A percentile compares a stretch with the other conserved stretches of the same genome.
phyloP scores from a whole-genome alignment of 2,113 vertebrate genomes.

The Plestiodon gilberti region DNA sequence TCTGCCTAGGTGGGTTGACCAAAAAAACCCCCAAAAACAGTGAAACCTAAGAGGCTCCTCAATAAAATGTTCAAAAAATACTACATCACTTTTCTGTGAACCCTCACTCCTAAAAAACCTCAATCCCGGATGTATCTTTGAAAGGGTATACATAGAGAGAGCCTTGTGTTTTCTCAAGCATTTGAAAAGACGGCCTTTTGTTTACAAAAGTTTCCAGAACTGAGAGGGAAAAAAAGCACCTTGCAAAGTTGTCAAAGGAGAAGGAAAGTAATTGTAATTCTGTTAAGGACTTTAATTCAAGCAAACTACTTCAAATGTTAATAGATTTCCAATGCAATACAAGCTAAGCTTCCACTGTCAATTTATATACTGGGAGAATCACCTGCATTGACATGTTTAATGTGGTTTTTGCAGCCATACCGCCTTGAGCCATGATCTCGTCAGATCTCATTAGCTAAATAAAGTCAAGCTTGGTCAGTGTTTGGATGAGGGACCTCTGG shows the following conservation, averaged over 20 bases:
- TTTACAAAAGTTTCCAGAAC: constrained; percentile 49
- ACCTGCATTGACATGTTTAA: constrained; percentile 55
- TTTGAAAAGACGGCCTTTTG: constrained; percentile 33
- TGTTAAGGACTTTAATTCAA: constrained; percentile 61
- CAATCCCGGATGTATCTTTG: background rate
- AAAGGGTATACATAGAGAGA: constrained; percentile 8
- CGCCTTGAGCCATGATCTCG: constrained; percentile 34
- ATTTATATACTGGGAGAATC: constrained; percentile 47
- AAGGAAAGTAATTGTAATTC: constrained; percentile 60
- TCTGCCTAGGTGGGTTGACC: background rate
- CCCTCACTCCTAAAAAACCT: background rate
- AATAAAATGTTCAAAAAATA: background rate
- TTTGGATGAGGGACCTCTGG: constrained; percentile 14
- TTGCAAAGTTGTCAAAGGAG: constrained; percentile 46
- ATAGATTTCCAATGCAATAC: constrained; percentile 59
- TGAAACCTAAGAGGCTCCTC: background rate
- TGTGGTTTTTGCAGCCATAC: constrained; percentile 56
- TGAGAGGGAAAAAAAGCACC: constrained; percentile 19
- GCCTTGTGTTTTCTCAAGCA: background rate
- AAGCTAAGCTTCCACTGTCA: constrained; percentile 54
- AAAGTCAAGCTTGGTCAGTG: constrained; percentile 11
- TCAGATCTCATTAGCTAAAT: constrained; percentile 59
- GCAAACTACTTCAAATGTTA: constrained; percentile 63
- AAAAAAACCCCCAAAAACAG: background rate
- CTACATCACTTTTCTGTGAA: background rate